A percentile compares a stretch with the other conserved stretches of the same genome.
phyloP scores from a whole-genome alignment of 2,797 vertebrate species.

The Pogoniulus pusillus region DNA sequence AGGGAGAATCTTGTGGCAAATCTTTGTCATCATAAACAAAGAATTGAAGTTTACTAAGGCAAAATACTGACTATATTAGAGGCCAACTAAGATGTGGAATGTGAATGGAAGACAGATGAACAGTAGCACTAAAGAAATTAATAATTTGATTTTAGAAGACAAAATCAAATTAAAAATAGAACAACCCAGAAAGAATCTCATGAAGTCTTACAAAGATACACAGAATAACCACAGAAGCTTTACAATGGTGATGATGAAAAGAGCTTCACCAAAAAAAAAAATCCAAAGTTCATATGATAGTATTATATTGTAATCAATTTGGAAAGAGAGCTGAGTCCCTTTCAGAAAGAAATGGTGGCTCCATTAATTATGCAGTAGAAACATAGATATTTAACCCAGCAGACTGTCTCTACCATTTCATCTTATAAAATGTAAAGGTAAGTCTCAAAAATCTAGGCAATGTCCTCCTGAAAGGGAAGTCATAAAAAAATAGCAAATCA shows the following conservation, averaged over 20 bases:
- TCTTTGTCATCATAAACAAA: not conserved
- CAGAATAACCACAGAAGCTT: not conserved
- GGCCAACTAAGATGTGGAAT: not conserved
- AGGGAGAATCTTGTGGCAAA: not conserved
- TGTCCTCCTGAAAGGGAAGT: not conserved
- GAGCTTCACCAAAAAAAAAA: not conserved
- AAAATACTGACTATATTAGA: not conserved
- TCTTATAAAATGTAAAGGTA: not conserved
- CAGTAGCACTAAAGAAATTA: not conserved
- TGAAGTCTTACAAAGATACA: conserved; percentile 10
- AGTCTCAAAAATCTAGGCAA: not conserved
- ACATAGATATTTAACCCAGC: not conserved
- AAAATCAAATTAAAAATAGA: not conserved
- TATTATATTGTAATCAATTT: not conserved
- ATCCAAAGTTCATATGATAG: not conserved
- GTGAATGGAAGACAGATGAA: not conserved
- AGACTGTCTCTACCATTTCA: not conserved
- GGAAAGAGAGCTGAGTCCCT: not conserved
- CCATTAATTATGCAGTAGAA: not conserved
- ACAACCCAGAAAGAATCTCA: not conserved
- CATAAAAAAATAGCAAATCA: not conserved
- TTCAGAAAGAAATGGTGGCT: not conserved
- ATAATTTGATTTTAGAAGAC: not conserved
- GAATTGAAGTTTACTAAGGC: not conserved
- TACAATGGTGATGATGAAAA: not conserved